Base-by-base conservation (phyloP, 2,797 vertebrate species). In the Ciconia nigra region DNA sequence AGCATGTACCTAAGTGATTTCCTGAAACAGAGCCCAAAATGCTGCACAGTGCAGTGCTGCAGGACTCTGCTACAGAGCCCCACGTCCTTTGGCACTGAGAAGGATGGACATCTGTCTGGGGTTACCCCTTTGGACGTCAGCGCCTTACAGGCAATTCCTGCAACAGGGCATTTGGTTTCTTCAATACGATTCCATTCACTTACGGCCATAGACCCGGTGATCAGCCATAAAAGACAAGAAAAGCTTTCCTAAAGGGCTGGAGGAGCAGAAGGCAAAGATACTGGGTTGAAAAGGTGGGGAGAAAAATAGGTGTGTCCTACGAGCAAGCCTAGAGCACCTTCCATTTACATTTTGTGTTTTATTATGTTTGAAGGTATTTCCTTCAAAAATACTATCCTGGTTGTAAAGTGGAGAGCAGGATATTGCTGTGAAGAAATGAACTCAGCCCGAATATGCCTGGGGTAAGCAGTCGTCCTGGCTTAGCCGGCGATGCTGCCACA, bases 361-460 rank as follows among this genome's bases (percentile, higher is more conserved):
- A 25, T 55, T 15, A 7, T 24, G 13, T 35, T 83, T 67, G 66
- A 37, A 71, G 47, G 54, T 8, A 41, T 57, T 92, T 87, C n/a
- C 52, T 71, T 66, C 62, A 70, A 44, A 71, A 57, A 42, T 13
- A 18, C n/a, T 15, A 13, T 20, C 33, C 29, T 19, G 39, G 16
- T 41, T 70, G 16, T 46, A 26, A 83, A 90, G 46, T 8, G 12
- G 37, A 55, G 25, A 70, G 46, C 11, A 26, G 29, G 47, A 54
- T 62, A 10, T 41, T 54, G 57, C 33, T 54, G 61, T 28, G 57
- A 61, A 65, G 62, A 59, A 46, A 49, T 70, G 10, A 65, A 22
- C 61, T 67, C 2, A 2, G 8, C 25, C 11, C 0, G 0, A 67
- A 22, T 12, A 10, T 7, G 4, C 25, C 13, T 14, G 39, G 39